phyloP scores from a whole-genome alignment of 30 jellyfish, hydroid and myxozoan species.

The Aurelia coerulea region DNA sequence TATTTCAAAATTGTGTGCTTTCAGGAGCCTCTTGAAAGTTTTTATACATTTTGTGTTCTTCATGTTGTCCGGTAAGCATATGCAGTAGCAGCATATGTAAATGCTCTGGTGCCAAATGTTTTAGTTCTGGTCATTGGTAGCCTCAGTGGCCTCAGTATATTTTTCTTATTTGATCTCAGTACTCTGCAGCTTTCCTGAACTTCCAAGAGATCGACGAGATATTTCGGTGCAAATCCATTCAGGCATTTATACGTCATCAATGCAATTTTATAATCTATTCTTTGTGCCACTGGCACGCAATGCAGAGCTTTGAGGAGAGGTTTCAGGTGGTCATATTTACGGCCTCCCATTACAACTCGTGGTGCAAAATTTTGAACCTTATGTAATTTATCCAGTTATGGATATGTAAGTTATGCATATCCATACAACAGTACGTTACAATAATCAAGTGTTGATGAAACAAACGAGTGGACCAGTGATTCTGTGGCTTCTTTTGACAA shows the following conservation, averaged over 20 bases:
- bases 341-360: conserved; percentile 5
- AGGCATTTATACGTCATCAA: conserved; percentile 1
- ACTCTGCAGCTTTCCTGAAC: too few species aligned
- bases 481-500: neutral
- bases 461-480: too few species aligned
- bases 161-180: too few species aligned
- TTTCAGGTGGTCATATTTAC: neutral
- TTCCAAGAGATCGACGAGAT: too few species aligned
- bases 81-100: conserved; percentile 1
- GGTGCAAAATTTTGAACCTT: neutral
- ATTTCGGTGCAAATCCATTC: neutral
- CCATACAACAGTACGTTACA: neutral
- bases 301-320: neutral
- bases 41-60: conserved; percentile 7
- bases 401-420: neutral
- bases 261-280: conserved; percentile 11
- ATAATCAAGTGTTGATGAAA: too few species aligned
- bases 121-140: too few species aligned
- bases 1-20: neutral
- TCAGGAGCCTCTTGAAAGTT: conserved; percentile 33
- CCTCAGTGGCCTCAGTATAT: too few species aligned
- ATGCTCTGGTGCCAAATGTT: neutral
- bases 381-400: neutral
- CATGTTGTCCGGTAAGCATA: conserved; percentile 4
- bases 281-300: conserved; percentile 18